phyloP scores from a whole-genome alignment of 2,797 vertebrate species.

The Eremophila alpestris region DNA sequence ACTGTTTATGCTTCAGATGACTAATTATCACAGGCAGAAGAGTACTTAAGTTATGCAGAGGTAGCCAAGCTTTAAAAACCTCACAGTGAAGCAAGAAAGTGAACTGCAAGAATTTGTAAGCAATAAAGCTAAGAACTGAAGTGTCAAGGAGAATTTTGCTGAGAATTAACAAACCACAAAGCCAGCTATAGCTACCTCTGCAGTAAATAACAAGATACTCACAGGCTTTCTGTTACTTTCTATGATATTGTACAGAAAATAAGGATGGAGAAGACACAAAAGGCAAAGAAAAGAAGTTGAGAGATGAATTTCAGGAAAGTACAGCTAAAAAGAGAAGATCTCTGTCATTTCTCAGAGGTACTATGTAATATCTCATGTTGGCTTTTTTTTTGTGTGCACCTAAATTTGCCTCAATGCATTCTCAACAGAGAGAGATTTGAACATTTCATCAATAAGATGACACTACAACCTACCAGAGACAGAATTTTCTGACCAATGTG shows the following conservation, averaged over 20 bases:
- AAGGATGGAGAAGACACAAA: not conserved
- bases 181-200: not conserved
- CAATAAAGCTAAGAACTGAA: not conserved
- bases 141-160: not conserved
- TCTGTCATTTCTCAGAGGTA: not conserved
- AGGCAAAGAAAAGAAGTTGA: not conserved
- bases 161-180: not conserved
- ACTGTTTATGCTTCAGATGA: constrained; percentile 8
- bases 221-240: not conserved
- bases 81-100: not conserved
- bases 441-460: not conserved
- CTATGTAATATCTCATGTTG: not conserved
- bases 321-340: not conserved
- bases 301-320: not conserved
- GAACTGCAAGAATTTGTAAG: not conserved
- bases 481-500: not conserved
- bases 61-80: constrained; percentile 30
- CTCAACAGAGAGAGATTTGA: not conserved
- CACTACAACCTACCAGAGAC: not conserved
- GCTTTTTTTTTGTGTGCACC: not conserved
- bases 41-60: not conserved
- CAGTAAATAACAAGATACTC: not conserved
- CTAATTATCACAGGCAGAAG: not conserved
- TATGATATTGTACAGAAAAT: not conserved
- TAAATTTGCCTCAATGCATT: not conserved